Conservation (phyloP, 2,113 vertebrate genomes). For the Seriola quinqueradiata region DNA sequence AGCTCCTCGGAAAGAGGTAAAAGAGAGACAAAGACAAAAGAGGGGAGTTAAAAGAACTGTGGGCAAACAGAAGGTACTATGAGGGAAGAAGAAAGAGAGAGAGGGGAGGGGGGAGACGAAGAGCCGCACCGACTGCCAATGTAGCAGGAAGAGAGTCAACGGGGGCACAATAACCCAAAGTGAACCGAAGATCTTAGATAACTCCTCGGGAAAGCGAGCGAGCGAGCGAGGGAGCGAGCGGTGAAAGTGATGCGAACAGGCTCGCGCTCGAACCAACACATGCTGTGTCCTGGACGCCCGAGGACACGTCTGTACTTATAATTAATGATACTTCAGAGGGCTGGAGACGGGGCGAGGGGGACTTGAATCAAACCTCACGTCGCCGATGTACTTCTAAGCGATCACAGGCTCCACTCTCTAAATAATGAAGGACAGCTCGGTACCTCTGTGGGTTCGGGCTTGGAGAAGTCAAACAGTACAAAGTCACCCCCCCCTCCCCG, state of each 20-base stretch:
- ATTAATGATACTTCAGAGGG: conserved; percentile 53
- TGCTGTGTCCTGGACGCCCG: conserved; percentile 46
- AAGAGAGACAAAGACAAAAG: conserved; percentile 32
- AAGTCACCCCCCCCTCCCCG: conserved; percentile 3
- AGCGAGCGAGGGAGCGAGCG: neutral
- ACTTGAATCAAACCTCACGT: conserved; percentile 55
- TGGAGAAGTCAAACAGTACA: conserved; percentile 3
- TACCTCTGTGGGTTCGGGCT: conserved; percentile 2
- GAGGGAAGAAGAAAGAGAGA: neutral
- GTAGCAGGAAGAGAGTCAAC: conserved; percentile 13
- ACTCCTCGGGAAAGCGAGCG: conserved; percentile 38
- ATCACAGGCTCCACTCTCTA: conserved; percentile 12
- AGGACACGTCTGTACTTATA: conserved; percentile 41
- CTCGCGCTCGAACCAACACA: conserved; percentile 42
- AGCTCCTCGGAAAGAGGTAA: conserved; percentile 16
- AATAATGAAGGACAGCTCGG: conserved; percentile 34
- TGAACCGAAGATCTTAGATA: conserved; percentile 51
- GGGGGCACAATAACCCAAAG: conserved; percentile 39
- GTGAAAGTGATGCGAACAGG: conserved; percentile 39
- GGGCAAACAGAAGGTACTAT: conserved; percentile 1
- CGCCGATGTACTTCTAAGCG: conserved; percentile 31
- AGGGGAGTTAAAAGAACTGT: neutral
- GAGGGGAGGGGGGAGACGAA: neutral
- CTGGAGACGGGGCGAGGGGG: conserved; percentile 25
- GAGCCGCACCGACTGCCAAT: conserved; percentile 33